These are phyloP conservation scores for Mya arenaria DNA, from an alignment of 1,140 invertebrate genomes.

Conservation along the genomic window DNA sequence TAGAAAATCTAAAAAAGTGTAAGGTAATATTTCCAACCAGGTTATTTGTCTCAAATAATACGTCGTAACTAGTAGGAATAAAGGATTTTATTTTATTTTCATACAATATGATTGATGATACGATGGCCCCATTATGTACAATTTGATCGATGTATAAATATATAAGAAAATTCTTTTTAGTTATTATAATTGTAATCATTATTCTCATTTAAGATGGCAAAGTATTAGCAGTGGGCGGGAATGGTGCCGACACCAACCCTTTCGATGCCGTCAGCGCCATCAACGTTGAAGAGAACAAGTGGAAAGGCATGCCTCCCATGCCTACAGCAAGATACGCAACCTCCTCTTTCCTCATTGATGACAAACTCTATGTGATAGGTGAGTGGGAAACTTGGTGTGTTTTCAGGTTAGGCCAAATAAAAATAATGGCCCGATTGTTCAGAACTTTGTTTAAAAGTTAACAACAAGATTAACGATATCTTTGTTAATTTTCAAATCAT, in stretches of 20 bases:
- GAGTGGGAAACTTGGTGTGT: slow-evolving; percentile 14
- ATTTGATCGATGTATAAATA: background rate
- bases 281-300: slow-evolving; percentile 72
- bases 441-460: too few relatives aligned
- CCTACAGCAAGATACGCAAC: slow-evolving; percentile 78
- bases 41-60: too few relatives aligned
- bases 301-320: slow-evolving; percentile 73
- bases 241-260: slow-evolving; percentile 75
- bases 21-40: too few relatives aligned
- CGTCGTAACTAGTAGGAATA: too few relatives aligned
- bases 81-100: too few relatives aligned
- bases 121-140: too few relatives aligned
- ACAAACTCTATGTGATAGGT: slow-evolving; percentile 79
- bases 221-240: slow-evolving; percentile 75
- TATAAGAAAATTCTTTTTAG: background rate
- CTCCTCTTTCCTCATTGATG: slow-evolving; percentile 72
- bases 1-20: too few relatives aligned
- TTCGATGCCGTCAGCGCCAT: slow-evolving; percentile 70
- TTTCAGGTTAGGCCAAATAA: background rate
- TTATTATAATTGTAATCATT: background rate
- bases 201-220: slow-evolving; percentile 68
- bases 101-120: too few relatives aligned
- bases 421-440: too few relatives aligned
- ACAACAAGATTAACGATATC: too few relatives aligned
- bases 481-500: too few relatives aligned